Evolutionary conservation across 2,797 vertebrate genomes (phyloP).

Genomic region (Emys orbicularis): DNA sequence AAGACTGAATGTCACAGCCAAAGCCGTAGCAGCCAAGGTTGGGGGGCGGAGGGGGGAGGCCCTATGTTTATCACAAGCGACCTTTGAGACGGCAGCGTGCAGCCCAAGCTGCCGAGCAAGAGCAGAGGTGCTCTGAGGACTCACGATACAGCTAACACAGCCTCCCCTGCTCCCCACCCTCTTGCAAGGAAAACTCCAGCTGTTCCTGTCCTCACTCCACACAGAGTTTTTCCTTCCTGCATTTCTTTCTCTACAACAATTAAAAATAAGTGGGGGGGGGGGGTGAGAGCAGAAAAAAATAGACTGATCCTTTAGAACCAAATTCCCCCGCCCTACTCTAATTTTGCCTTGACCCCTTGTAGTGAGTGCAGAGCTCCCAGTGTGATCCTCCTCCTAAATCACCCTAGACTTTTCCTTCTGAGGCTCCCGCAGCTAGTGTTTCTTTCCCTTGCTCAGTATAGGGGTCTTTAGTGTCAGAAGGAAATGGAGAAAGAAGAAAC

Average conservation of each 20-base stretch:
- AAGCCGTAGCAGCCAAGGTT: neutral
- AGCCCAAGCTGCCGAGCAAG: slow-evolving; percentile 58
- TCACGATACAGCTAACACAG: neutral
- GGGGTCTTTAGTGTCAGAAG: neutral
- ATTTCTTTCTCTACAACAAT: neutral
- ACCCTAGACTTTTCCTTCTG: neutral
- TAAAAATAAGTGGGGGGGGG: neutral
- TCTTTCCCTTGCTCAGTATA: neutral
- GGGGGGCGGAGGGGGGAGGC: neutral
- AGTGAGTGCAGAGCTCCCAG: neutral
- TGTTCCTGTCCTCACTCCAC: neutral
- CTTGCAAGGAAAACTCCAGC: neutral
- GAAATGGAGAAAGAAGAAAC: neutral
- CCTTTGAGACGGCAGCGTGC: neutral
- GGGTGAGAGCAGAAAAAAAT: neutral
- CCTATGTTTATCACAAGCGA: neutral
- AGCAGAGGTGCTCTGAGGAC: neutral
- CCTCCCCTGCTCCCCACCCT: neutral
- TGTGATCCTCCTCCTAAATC: neutral
- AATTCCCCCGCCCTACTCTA: neutral
- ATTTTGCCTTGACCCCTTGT: neutral
- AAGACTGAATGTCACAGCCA: neutral
- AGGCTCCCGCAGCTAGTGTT: neutral
- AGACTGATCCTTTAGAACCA: neutral
- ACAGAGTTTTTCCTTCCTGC: neutral